Conservation (phyloP, 2,113 vertebrate species). For the Choloepus hoffmanni region DNA sequence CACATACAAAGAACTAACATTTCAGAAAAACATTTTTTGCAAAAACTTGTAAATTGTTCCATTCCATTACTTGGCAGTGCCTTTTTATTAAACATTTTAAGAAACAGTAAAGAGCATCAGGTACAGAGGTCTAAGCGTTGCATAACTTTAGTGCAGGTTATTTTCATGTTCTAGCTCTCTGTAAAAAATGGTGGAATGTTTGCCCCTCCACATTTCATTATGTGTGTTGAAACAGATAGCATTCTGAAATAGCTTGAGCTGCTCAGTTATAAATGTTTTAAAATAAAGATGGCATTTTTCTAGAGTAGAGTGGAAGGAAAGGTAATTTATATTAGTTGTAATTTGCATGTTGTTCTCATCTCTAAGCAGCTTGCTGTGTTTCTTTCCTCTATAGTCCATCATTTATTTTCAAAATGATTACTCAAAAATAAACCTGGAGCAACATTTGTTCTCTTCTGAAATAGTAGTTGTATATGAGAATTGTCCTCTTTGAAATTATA, state of each 20-base stretch:
- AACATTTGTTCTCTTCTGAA: slow-evolving; percentile 51
- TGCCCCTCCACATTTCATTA: not conserved
- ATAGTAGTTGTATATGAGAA: slow-evolving; percentile 9
- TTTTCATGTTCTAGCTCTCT: slow-evolving; percentile 13
- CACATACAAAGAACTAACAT: slow-evolving; percentile 20
- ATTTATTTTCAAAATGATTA: slow-evolving; percentile 68
- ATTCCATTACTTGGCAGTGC: not conserved
- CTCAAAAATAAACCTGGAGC: slow-evolving; percentile 58
- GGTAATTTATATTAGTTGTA: slow-evolving; percentile 70
- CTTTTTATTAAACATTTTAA: slow-evolving; percentile 63
- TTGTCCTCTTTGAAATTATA: slow-evolving; percentile 20
- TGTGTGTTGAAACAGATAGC: slow-evolving; percentile 50
- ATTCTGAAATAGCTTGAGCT: slow-evolving; percentile 66
- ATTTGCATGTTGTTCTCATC: slow-evolving; percentile 63
- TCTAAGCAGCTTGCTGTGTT: slow-evolving; percentile 63
- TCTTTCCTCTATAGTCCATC: not conserved
- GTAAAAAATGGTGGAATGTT: not conserved
- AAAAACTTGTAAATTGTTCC: slow-evolving; percentile 19
- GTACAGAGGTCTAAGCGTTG: slow-evolving; percentile 30
- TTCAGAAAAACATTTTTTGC: not conserved
- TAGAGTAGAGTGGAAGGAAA: slow-evolving; percentile 50
- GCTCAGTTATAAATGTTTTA: slow-evolving; percentile 60
- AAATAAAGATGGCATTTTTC: slow-evolving; percentile 71
- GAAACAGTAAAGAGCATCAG: slow-evolving; percentile 20
- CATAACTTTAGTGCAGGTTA: not conserved